Base-by-base conservation (phyloP, 2,113 vertebrate genomes). In the Leptosomus discolor region DNA sequence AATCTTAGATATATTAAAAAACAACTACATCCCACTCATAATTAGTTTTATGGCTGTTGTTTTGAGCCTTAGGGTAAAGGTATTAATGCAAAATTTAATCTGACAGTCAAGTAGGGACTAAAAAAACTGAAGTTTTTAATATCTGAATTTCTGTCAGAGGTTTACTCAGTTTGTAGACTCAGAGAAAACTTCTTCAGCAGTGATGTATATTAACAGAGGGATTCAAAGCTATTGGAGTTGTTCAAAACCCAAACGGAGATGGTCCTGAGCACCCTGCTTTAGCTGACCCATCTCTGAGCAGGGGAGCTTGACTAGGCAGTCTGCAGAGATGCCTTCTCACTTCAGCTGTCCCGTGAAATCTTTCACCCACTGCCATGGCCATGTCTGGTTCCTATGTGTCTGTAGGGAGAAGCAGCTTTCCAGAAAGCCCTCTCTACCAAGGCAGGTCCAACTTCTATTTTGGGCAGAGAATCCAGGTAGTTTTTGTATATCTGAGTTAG, bases 321-420 rank as follows among this genome's bases (percentile, higher is more conserved):
- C 18, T 71, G 20, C 9, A 90, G 43, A 50, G 27, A 18, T 54
- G 11, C 29, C 43, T 36, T 76, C 24, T 24, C 5, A 8, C 11
- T 4, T n/a, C 32, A 76, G 19, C 7, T 30, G 53, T 27, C 12
- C 53, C 58, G 9, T 76, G 58, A 87, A 84, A 34, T 34, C 11
- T 64, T 90, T 80, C n/a, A 75, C 7, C 15, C 15, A 15, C 46
- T 48, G 18, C 12, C 5, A 0, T 45, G 37, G 26, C 7, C 46
- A 30, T 0, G 1, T 23, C 19, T 50, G 14, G 1, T 80, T 87
- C 27, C 22, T 41, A 5, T 0, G 0, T 34, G 15, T 17, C 10
- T 65, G 32, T 14, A 61, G 23, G 29, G 15, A 77, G 37, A 61
- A 78, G 8, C 34, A 79, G 26, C 3, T 94, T 76, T 86, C 12